phyloP scores from a whole-genome alignment of 2,888 invertebrate genomes.

The Cheilosia variabilis region DNA sequence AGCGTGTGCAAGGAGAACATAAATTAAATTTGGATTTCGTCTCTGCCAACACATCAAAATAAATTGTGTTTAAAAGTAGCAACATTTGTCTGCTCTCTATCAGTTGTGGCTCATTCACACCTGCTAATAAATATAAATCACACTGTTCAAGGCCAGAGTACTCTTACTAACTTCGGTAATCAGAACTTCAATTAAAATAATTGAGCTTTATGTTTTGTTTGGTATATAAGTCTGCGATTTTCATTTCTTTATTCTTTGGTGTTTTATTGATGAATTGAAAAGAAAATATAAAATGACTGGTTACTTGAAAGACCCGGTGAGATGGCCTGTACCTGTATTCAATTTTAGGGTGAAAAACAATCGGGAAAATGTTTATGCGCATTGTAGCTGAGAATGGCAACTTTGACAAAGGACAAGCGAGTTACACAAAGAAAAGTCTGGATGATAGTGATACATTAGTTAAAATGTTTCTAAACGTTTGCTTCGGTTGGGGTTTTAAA shows the following conservation, averaged over 20 bases:
- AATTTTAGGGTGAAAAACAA: no score
- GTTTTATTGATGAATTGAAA: not conserved
- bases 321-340: no score
- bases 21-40: not conserved
- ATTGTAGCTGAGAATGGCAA: no score
- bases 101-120: conserved; percentile 22
- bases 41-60: not conserved
- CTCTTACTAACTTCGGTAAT: conserved; percentile 11
- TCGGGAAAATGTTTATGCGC: no score
- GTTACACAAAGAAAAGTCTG: no score
- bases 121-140: conserved; percentile 1
- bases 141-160: conserved; percentile 31
- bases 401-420: no score
- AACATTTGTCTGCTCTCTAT: conserved; percentile 24
- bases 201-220: conserved; percentile 47
- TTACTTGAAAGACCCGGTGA: no score
- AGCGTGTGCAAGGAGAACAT: not conserved
- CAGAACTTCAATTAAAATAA: conserved; percentile 28
- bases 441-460: no score
- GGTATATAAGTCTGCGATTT: not conserved
- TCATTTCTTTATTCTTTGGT: not conserved
- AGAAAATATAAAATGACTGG: no score
- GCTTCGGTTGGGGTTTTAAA: no score
- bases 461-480: no score
- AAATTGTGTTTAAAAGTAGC: not conserved